A percentile compares a stretch with the other conserved stretches of the same genome.
phyloP scores from a whole-genome alignment of 2,797 vertebrate genomes.

The Graptemys geographica region DNA sequence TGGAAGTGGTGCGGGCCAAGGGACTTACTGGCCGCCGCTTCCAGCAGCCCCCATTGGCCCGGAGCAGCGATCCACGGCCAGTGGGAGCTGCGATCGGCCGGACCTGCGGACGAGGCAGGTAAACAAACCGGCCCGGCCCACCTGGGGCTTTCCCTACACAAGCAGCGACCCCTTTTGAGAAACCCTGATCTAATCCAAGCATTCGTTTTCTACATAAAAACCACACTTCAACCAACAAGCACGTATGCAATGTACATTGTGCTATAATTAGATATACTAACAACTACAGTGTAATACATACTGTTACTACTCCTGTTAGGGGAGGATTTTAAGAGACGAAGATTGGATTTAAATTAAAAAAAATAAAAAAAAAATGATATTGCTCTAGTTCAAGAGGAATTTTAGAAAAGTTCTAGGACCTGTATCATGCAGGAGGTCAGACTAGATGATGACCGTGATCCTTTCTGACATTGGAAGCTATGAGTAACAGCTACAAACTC shows the following conservation, averaged over 20 bases:
- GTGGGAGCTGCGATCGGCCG: too few relatives aligned
- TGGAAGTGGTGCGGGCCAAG: too few relatives aligned
- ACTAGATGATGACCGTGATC: neutral
- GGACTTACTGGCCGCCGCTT: too few relatives aligned
- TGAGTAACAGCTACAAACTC: neutral
- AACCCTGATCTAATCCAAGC: neutral
- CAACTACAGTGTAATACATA: neutral
- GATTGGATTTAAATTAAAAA: too few relatives aligned
- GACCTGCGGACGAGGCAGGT: too few relatives aligned
- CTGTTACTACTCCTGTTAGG: neutral
- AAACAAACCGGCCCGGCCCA: too few relatives aligned
- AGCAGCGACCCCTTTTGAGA: too few relatives aligned
- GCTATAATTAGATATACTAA: neutral
- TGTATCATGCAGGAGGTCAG: neutral
- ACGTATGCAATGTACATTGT: neutral
- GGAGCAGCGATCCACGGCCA: too few relatives aligned
- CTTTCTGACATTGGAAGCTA: neutral
- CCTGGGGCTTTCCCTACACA: too few relatives aligned
- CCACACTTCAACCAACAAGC: neutral
- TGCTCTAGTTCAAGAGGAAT: neutral
- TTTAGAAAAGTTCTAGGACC: neutral
- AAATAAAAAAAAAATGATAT: neutral
- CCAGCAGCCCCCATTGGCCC: too few relatives aligned
- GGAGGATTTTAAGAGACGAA: neutral
- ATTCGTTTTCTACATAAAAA: neutral